Conservation (phyloP, 2,888 invertebrate genomes). For the Amphipoea lucens region DNA sequence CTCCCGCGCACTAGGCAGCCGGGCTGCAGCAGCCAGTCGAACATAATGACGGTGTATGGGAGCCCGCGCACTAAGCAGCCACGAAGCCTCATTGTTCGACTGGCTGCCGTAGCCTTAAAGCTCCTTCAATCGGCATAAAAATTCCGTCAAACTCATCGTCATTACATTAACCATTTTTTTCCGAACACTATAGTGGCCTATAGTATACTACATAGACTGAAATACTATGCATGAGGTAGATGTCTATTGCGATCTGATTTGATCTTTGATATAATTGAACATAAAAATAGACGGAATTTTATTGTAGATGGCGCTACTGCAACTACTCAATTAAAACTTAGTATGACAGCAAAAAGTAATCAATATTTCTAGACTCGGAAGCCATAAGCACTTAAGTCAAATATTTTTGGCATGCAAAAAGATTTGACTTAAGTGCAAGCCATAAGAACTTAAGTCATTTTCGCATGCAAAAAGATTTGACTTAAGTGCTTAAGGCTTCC, state of each 20-base stretch:
- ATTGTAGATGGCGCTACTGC: slow-evolving; percentile 27
- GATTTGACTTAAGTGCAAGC: no score
- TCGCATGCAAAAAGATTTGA: no score
- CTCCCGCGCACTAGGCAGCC: no score
- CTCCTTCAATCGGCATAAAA: background rate
- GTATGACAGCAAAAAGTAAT: background rate
- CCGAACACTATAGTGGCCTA: slow-evolving; percentile 17
- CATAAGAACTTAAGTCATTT: no score
- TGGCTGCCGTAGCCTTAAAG: background rate
- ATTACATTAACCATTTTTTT: background rate
- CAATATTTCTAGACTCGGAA: no score
- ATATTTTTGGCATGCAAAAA: no score
- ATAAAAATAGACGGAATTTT: slow-evolving; percentile 50
- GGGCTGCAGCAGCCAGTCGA: no score
- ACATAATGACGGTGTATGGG: no score
- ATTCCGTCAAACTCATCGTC: background rate
- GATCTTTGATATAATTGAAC: slow-evolving; percentile 54
- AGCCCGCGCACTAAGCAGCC: no score
- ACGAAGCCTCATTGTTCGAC: no score
- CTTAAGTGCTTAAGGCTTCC: no score
- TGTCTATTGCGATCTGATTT: slow-evolving; percentile 39
- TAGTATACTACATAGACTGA: slow-evolving; percentile 6
- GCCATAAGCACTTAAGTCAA: no score
- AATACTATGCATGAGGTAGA: slow-evolving; percentile 62
- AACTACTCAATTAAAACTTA: background rate